Evolutionary conservation across 2,888 invertebrate genomes (phyloP).

Genomic region (Acronicta leporina): DNA sequence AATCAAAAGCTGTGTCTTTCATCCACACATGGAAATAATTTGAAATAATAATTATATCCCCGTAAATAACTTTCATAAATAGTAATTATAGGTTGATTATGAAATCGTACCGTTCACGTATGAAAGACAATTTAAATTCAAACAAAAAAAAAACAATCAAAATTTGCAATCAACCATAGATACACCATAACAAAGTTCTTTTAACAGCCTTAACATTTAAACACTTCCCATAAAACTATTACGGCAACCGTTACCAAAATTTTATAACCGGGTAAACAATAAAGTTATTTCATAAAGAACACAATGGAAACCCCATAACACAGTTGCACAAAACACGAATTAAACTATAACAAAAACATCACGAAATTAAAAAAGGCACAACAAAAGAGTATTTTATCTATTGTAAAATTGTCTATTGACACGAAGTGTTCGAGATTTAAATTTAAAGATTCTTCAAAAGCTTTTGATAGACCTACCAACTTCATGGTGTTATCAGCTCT

Average conservation of each 20-base stretch:
- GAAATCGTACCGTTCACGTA: no score
- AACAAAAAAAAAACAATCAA: neutral
- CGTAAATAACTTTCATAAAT: no score
- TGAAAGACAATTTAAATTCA: neutral
- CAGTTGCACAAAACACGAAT: conserved; percentile 47
- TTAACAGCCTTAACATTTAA: neutral
- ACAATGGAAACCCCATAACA: conserved; percentile 26
- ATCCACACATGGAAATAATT: no score
- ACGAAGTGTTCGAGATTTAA: conserved; percentile 25
- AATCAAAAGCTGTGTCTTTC: no score
- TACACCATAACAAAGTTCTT: conserved; percentile 7
- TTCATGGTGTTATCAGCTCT: conserved; percentile 79
- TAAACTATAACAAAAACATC: conserved; percentile 22
- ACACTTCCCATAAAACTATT: conserved; percentile 30
- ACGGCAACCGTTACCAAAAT: conserved; percentile 16
- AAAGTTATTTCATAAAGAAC: conserved; percentile 30
- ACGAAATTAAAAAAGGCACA: conserved; percentile 21
- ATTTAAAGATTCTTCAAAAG: conserved; percentile 9
- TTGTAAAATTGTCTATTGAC: conserved; percentile 20
- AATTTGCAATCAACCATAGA: neutral
- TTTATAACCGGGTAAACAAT: conserved; percentile 10
- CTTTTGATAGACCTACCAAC: conserved; percentile 73
- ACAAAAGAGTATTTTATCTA: conserved; percentile 22
- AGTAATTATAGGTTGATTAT: no score
- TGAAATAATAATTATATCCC: no score